Percentiles rank a stretch among this genome's conserved stretches.
These are phyloP conservation scores for Oligia strigilis DNA, from an alignment of 2,888 invertebrate genomes.

Conservation along the genomic window DNA sequence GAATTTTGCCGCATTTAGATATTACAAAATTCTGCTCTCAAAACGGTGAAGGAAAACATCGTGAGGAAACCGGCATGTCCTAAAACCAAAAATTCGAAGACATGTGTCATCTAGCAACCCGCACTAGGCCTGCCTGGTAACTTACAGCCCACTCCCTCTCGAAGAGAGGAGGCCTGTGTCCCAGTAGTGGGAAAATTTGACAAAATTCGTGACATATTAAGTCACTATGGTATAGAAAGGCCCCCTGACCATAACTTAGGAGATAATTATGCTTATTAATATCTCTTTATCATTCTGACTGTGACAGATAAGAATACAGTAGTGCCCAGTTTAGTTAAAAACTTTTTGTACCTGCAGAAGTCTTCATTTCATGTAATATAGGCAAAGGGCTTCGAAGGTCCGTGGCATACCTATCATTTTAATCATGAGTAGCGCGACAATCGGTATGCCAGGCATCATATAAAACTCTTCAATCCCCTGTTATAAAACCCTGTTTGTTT, in stretches of 20 bases:
- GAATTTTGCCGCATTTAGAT: neutral
- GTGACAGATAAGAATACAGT: slow-evolving; percentile 13
- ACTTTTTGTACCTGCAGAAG: slow-evolving; percentile 7
- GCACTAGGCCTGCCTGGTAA: neutral
- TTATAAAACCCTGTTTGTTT: neutral
- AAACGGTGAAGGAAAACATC: neutral
- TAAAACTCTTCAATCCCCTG: no score
- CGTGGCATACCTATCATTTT: neutral
- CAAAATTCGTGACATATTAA: neutral
- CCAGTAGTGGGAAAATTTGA: neutral
- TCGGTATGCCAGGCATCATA: no score
- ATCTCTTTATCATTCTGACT: slow-evolving; percentile 24
- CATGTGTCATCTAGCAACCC: neutral
- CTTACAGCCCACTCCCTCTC: neutral
- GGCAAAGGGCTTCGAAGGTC: neutral
- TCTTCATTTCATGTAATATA: neutral
- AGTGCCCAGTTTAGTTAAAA: neutral
- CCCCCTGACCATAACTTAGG: slow-evolving; percentile 18
- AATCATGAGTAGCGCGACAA: neutral
- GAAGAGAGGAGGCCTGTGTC: neutral
- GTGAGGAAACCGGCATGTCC: neutral
- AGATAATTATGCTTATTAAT: slow-evolving; percentile 43
- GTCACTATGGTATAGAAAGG: neutral
- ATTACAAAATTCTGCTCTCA: neutral
- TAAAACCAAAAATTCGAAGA: neutral